Conservation (phyloP, 2,888 invertebrate genomes). For the Capitulum mitella region DNA sequence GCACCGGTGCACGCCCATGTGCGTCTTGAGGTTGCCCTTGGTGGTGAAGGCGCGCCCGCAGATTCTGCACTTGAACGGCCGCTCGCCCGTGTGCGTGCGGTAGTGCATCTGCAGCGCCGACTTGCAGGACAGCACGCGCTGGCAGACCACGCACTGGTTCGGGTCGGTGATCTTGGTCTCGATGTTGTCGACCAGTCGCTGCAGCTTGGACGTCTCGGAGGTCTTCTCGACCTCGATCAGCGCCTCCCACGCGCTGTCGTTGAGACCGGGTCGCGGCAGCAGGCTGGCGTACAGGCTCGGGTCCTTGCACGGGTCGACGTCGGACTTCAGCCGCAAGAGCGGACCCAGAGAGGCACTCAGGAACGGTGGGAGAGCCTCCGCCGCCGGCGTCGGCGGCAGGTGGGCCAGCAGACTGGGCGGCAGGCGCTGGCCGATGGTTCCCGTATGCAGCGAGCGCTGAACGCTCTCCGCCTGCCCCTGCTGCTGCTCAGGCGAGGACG, state of each 20-base stretch:
- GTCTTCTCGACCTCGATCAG: conserved; percentile 50
- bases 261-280: conserved; percentile 39
- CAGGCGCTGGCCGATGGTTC: neutral
- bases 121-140: conserved; percentile 49
- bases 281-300: conserved; percentile 39
- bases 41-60: conserved; percentile 53
- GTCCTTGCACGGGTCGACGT: conserved; percentile 35
- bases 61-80: conserved; percentile 51
- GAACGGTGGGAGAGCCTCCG: neutral
- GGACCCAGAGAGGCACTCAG: neutral
- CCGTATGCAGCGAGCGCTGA: too few species aligned
- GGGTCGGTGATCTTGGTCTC: conserved; percentile 49
- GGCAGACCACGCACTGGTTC: conserved; percentile 53
- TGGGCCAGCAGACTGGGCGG: too few species aligned
- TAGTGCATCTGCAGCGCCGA: conserved; percentile 50
- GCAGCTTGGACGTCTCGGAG: conserved; percentile 50
- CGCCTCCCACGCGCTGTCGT: conserved; percentile 46
- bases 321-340: conserved; percentile 28
- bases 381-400: neutral
- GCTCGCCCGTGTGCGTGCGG: conserved; percentile 47
- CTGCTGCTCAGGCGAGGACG: too few species aligned
- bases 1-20: conserved; percentile 54
- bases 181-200: conserved; percentile 50
- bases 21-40: conserved; percentile 54
- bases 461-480: too few species aligned